Conservation (phyloP, 1,140 invertebrate species). For the Drosophila kurseongensis region DNA sequence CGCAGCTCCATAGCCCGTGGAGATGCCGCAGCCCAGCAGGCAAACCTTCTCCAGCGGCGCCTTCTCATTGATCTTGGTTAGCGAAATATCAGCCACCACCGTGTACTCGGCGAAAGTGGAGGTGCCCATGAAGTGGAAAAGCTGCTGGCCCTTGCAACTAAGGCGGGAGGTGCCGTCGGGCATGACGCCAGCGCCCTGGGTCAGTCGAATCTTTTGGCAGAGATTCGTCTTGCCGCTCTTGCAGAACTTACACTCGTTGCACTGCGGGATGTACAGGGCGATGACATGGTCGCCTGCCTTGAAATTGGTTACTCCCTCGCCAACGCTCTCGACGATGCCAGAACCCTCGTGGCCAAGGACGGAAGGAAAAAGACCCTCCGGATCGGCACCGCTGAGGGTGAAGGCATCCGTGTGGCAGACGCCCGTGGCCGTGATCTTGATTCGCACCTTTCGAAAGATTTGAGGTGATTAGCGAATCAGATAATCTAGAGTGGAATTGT, state of each 20-base stretch:
- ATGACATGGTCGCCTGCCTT: conserved; percentile 97
- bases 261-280: conserved; percentile 98
- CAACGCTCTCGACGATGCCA: conserved; percentile 98
- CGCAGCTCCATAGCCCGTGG: conserved; percentile 96
- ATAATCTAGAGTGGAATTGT: conserved; percentile 8
- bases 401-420: conserved; percentile 99
- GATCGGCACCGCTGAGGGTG: conserved; percentile 95
- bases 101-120: conserved; percentile 99
- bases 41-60: conserved; percentile 97
- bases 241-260: conserved; percentile 98
- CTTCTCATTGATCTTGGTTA: conserved; percentile 91
- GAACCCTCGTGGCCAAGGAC: conserved; percentile 97
- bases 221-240: conserved; percentile 98
- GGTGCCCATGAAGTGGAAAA: conserved; percentile 99
- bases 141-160: conserved; percentile 93
- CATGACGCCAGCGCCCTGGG: conserved; percentile 96
- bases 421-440: conserved; percentile 93
- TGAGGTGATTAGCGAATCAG: background rate
- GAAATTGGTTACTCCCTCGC: conserved; percentile 95
- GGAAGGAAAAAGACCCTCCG: conserved; percentile 97
- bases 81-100: conserved; percentile 97
- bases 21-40: conserved; percentile 97
- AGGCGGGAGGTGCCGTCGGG: conserved; percentile 98
- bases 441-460: conserved; percentile 86
- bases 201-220: conserved; percentile 96